Evolutionary conservation across 2,888 invertebrate species (phyloP).

Genomic region (Cyrtodaria siliqua): DNA sequence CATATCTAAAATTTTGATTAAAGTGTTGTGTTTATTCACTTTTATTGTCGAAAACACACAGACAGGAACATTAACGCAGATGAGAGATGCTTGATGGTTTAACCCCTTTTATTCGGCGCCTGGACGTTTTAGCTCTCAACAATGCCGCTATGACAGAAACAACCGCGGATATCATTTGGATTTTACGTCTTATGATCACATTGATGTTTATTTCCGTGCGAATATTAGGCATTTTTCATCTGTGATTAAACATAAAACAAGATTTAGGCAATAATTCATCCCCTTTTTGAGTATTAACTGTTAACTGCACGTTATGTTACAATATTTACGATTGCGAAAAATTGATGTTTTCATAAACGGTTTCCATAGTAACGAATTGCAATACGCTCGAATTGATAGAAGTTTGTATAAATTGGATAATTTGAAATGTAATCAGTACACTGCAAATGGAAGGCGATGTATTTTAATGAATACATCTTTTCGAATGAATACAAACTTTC

Average conservation of each 20-base stretch:
- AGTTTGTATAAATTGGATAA: too few relatives aligned
- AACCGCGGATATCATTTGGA: slow-evolving; percentile 33
- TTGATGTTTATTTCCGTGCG: slow-evolving; percentile 39
- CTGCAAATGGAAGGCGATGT: too few relatives aligned
- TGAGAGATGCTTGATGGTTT: slow-evolving; percentile 52
- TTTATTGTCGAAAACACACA: slow-evolving; percentile 63
- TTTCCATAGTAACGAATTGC: slow-evolving; percentile 15
- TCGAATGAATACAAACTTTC: too few relatives aligned
- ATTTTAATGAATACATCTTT: too few relatives aligned
- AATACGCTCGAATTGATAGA: neutral
- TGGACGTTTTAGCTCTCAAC: slow-evolving; percentile 33
- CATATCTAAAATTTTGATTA: slow-evolving; percentile 35
- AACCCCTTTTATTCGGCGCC: slow-evolving; percentile 60
- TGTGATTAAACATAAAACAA: slow-evolving; percentile 61
- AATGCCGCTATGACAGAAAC: slow-evolving; percentile 45
- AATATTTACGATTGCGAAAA: slow-evolving; percentile 26
- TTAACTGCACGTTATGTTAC: slow-evolving; percentile 49
- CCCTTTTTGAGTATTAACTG: slow-evolving; percentile 57
- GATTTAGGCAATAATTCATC: slow-evolving; percentile 56
- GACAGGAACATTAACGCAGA: slow-evolving; percentile 58
- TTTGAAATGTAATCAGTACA: too few relatives aligned
- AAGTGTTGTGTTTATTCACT: slow-evolving; percentile 49
- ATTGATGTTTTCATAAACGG: slow-evolving; percentile 12
- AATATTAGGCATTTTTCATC: slow-evolving; percentile 53
- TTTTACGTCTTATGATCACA: slow-evolving; percentile 41